These are phyloP conservation scores for Eupithecia dodoneata DNA, from an alignment of 2,888 invertebrate genomes.

Conservation along the genomic window DNA sequence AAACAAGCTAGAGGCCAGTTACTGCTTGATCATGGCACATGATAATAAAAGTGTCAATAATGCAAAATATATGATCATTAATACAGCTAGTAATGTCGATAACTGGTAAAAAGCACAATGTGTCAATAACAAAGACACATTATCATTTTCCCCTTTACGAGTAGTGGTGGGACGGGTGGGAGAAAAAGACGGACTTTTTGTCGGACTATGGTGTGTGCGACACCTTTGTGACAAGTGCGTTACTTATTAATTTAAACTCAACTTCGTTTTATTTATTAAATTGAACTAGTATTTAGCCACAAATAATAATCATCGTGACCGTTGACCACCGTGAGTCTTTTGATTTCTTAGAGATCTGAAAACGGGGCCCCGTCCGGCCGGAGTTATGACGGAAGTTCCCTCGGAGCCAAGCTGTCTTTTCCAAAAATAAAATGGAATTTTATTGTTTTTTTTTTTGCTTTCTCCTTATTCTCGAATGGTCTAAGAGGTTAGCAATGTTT, in stretches of 20 bases:
- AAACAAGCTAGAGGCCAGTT: background rate
- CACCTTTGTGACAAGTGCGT: background rate
- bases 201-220: background rate
- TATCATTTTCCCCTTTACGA: conserved; percentile 44
- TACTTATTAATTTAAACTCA: background rate
- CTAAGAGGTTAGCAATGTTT: no score
- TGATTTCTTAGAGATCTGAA: no score
- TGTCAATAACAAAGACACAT: conserved; percentile 48
- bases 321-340: no score
- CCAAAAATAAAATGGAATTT: no score
- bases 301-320: no score
- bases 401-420: no score
- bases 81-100: conserved; percentile 33
- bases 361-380: no score
- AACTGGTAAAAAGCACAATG: conserved; percentile 45
- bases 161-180: conserved; percentile 19
- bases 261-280: background rate
- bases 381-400: no score
- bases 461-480: no score
- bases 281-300: no score
- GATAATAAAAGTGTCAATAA: conserved; percentile 36
- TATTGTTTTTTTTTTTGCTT: no score
- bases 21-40: conserved; percentile 4
- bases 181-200: conserved; percentile 6
- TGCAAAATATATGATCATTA: conserved; percentile 35